Percentiles rank a stretch among this genome's conserved stretches.
These are phyloP conservation scores for Littorina saxatilis DNA, from an alignment of 1,140 invertebrate species.

Conservation along the genomic window DNA sequence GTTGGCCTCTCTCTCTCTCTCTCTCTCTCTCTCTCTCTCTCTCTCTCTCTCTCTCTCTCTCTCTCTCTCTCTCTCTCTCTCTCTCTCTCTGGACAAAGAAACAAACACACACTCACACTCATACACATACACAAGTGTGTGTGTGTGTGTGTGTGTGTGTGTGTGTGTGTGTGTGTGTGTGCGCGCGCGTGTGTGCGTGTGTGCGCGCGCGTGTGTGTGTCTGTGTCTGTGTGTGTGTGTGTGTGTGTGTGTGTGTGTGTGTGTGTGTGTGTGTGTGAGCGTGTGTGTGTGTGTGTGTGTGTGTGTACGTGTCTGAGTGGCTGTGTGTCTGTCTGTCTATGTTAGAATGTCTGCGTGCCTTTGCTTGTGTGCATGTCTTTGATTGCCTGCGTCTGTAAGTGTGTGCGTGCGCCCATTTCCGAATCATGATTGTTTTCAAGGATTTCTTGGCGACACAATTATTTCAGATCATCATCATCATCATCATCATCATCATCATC, in stretches of 20 bases:
- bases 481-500: no score
- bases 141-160: neutral
- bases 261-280: conserved; percentile 17
- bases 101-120: no score
- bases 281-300: conserved; percentile 19
- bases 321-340: conserved; percentile 18
- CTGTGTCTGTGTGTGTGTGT: conserved; percentile 4
- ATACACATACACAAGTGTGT: neutral
- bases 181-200: conserved; percentile 12
- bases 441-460: no score
- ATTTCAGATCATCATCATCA: no score
- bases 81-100: neutral
- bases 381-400: neutral
- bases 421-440: neutral
- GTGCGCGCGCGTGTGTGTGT: conserved; percentile 13
- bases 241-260: conserved; percentile 18
- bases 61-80: neutral
- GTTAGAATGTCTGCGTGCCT: neutral
- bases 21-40: no score
- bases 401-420: neutral
- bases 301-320: conserved; percentile 4
- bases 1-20: no score
- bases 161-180: conserved; percentile 8
- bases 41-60: no score
- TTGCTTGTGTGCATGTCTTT: conserved; percentile 1